Base-by-base conservation (phyloP, 2,888 invertebrate genomes). In the Andrena dorsata region DNA sequence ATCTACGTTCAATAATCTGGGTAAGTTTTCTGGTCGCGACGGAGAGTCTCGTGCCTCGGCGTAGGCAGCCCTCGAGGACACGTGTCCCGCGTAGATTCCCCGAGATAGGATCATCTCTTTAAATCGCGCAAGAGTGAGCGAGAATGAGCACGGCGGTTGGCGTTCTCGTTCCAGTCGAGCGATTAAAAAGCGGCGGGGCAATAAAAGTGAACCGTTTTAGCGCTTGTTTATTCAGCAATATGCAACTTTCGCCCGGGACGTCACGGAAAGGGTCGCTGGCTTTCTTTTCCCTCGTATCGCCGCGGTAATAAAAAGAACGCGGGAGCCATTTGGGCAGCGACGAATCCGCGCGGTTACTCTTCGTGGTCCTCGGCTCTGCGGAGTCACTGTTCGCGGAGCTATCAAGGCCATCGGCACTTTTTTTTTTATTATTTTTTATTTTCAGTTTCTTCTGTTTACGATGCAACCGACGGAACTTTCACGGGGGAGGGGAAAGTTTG, bases 231-330 rank as follows among this genome's bases (percentile, higher is more conserved):
- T 73, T 51, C 56, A 32, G 64, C 26, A 7, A 69, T 65, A 58
- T 16, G 49, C 58, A 56, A 86, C 85, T 86, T 86, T 86, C 86
- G 83, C 86, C 80, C 41, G 41, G 60, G 68, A 74, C 60, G 58
- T 77, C 82, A 65, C 63, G 71, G 49, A 51, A 69, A 78, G 78
- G 68, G 63, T 65, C 71, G 74, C 81, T 1, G 13, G 41, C 41
- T 77, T 82, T 81, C 82, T 77, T 81, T 80, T 72, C 60, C 30
- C 26, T n/a, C 60, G 58, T 8, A 35, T 58, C 23, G 28, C 20
- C 7, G 32, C 49, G 32, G 64, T 8, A 23, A 26, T 23, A 6
- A 63, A 41, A 63, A 23, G 26, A 16, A 41, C 41, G 20, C 53
- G n/a, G 7, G 49, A n/a, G 6, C 6, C 26, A 1, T 20, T 56